A percentile compares a stretch with the other conserved stretches of the same genome.
Evolutionary conservation across 2,113 vertebrate genomes (phyloP).

Genomic region (Brachypodius melanocephalos): DNA sequence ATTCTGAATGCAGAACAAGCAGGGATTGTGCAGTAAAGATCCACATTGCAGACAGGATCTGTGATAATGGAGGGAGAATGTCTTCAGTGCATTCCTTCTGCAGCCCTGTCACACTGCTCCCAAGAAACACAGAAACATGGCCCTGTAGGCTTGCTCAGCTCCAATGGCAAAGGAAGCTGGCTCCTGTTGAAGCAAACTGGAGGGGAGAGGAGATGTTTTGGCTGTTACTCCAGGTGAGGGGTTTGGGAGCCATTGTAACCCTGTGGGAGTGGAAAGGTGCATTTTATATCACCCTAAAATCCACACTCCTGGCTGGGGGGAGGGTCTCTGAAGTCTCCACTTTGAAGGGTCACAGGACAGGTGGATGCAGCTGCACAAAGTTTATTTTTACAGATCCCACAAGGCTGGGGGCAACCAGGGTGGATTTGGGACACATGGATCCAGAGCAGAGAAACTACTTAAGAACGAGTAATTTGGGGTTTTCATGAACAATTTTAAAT

Average conservation of each 20-base stretch:
- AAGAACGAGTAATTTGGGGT: neutral
- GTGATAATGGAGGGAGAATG: neutral
- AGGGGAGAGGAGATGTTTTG: neutral
- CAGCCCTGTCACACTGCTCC: neutral
- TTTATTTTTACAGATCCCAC: neutral
- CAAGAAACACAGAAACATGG: neutral
- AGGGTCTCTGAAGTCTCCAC: neutral
- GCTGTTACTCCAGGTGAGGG: neutral
- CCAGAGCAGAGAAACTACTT: neutral
- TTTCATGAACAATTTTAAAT: neutral
- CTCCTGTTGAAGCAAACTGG: neutral
- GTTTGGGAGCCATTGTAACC: neutral
- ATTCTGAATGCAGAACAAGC: neutral
- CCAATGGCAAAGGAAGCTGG: neutral
- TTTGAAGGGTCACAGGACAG: neutral
- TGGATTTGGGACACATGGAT: neutral
- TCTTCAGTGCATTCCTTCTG: neutral
- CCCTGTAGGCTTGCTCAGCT: neutral
- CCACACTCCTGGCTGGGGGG: neutral
- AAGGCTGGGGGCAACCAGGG: fast-evolving
- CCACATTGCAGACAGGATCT: neutral
- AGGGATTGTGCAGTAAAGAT: neutral
- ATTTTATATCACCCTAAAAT: neutral
- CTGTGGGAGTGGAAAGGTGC: neutral
- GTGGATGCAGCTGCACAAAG: neutral